Conservation (phyloP, 1,140 invertebrate species). For the Trachymyrmex cornetzi region DNA sequence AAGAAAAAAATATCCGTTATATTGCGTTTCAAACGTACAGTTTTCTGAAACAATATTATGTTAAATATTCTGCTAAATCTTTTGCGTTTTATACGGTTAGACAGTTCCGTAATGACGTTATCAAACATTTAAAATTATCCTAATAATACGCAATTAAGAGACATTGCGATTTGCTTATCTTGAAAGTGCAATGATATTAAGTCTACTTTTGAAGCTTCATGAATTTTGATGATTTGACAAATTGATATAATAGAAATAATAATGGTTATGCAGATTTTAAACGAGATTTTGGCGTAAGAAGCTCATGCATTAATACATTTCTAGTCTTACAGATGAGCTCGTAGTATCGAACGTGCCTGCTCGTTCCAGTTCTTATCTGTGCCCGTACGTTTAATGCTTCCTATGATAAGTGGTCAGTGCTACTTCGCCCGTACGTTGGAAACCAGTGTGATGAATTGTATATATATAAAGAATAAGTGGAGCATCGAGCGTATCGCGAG, state of each 20-base stretch:
- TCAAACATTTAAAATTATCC: neutral
- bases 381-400: neutral
- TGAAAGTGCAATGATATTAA: neutral
- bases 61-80: neutral
- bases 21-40: neutral
- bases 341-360: neutral
- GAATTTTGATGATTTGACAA: neutral
- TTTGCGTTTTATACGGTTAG: neutral
- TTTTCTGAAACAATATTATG: neutral
- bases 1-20: neutral
- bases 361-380: conserved; percentile 53
- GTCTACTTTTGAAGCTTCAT: neutral
- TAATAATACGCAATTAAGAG: neutral
- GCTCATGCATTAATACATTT: conserved; percentile 11
- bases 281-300: neutral
- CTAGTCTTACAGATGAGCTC: neutral
- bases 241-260: conserved; percentile 2
- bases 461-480: conserved; percentile 71
- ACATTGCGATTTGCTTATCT: neutral
- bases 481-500: conserved; percentile 57
- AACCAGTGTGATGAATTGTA: conserved; percentile 23
- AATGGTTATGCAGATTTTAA: neutral
- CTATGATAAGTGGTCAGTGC: conserved; percentile 30
- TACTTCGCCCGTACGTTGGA: conserved; percentile 31
- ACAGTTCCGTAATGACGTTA: neutral